These are phyloP conservation scores for Pemphigus obesinymphae DNA, from an alignment of 1,140 invertebrate genomes.

Conservation along the genomic window DNA sequence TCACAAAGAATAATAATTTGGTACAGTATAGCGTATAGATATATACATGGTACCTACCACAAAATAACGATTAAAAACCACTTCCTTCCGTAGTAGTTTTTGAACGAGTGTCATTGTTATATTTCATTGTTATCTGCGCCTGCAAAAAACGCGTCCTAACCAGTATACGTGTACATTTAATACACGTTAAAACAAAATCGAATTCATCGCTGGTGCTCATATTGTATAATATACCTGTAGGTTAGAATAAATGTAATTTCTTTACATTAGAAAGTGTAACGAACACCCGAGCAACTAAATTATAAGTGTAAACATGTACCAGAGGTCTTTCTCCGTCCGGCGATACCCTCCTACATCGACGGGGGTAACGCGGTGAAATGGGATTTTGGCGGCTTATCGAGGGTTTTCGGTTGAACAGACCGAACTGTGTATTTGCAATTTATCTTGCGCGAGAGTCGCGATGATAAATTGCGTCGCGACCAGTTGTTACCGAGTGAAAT, in stretches of 20 bases:
- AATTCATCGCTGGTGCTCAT: background rate
- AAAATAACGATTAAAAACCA: background rate
- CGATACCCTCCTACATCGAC: background rate
- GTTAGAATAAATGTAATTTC: background rate
- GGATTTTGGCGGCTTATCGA: conserved; percentile 39
- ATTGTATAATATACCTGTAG: background rate
- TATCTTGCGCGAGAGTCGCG: conserved; percentile 13
- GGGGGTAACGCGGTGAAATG: background rate
- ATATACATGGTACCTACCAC: too few species aligned
- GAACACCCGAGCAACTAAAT: background rate
- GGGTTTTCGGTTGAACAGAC: conserved; percentile 34
- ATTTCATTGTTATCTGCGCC: too few species aligned
- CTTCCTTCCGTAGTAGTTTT: too few species aligned
- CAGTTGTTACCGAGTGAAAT: background rate
- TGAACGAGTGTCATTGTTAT: too few species aligned
- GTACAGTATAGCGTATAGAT: too few species aligned
- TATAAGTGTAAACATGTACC: conserved; percentile 13
- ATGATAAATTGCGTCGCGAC: conserved; percentile 30
- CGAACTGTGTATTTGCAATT: conserved; percentile 30
- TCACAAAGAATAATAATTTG: background rate
- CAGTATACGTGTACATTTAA: too few species aligned
- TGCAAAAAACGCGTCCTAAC: too few species aligned
- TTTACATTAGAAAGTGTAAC: background rate
- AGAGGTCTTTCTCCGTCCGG: background rate
- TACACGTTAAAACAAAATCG: background rate